These are phyloP conservation scores for Mustela nigripes DNA, from an alignment of 2,113 vertebrate species.

Conservation along the genomic window DNA sequence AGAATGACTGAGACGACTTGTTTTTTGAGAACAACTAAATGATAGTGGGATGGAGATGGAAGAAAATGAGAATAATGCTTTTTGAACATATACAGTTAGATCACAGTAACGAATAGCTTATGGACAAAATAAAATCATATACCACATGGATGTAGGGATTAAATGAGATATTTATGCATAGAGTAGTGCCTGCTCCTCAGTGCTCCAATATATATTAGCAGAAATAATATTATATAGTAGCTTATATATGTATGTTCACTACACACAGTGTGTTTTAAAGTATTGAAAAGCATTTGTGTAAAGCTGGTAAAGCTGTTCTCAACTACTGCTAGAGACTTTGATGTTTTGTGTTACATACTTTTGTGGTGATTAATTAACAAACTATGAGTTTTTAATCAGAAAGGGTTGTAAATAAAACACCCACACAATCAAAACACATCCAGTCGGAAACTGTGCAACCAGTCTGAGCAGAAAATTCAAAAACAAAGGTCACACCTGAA, in stretches of 20 bases:
- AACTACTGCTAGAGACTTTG: not conserved
- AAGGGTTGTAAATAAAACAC: not conserved
- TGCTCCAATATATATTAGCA: not conserved
- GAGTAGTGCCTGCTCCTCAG: not conserved
- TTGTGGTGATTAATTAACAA: not conserved
- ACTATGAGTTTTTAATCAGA: not conserved
- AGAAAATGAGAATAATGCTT: too few species aligned
- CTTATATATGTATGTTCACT: not conserved
- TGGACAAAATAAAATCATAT: not conserved
- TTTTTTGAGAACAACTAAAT: not conserved
- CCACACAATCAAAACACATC: not conserved
- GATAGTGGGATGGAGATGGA: too few species aligned
- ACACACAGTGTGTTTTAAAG: not conserved
- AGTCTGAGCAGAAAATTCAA: not conserved
- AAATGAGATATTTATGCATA: not conserved
- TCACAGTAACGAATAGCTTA: not conserved
- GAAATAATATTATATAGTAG: not conserved
- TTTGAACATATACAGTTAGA: not conserved
- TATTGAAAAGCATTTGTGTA: not conserved
- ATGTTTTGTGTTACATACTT: not conserved
- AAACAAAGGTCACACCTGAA: not conserved
- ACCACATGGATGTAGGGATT: not conserved
- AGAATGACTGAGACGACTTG: not conserved
- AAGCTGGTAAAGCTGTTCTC: not conserved
- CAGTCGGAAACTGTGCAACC: not conserved